Percentiles rank a stretch among this genome's conserved stretches.
These are phyloP conservation scores for Pseudorectes ferrugineus DNA, from an alignment of 2,113 vertebrate genomes.

Conservation along the genomic window DNA sequence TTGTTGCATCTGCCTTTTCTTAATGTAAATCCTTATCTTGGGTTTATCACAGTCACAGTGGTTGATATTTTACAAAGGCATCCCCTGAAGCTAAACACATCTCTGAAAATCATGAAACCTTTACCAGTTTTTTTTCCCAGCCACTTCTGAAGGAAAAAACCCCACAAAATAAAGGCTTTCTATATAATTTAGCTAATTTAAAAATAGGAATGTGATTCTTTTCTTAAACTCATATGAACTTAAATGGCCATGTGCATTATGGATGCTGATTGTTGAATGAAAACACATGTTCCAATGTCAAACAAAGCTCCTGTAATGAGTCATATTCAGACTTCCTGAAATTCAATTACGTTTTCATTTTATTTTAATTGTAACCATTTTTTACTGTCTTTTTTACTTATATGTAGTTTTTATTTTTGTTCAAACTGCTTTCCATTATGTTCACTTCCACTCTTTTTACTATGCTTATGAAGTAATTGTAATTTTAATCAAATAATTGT, in stretches of 20 bases:
- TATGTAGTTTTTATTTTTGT: slow-evolving; percentile 1
- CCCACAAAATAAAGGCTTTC: not conserved
- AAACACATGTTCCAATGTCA: not conserved
- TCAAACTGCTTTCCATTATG: not conserved
- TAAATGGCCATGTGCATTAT: not conserved
- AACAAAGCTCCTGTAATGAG: not conserved
- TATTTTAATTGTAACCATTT: not conserved
- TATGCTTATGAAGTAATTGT: not conserved
- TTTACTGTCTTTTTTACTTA: not conserved
- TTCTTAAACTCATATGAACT: not conserved
- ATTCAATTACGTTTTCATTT: slow-evolving; percentile 18
- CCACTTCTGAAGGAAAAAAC: not conserved
- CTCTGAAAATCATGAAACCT: not conserved
- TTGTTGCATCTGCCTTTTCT: not conserved
- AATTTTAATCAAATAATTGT: slow-evolving; percentile 19
- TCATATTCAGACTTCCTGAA: not conserved
- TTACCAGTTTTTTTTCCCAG: not conserved
- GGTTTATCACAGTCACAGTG: not conserved
- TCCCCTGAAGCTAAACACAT: not conserved
- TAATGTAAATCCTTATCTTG: not conserved
- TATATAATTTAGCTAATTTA: not conserved
- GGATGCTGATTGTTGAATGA: not conserved
- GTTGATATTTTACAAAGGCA: not conserved
- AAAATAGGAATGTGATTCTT: not conserved
- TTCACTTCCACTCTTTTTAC: not conserved